Base-by-base conservation (phyloP, 2,888 invertebrate species). In the Lissocephala sabroskyi region DNA sequence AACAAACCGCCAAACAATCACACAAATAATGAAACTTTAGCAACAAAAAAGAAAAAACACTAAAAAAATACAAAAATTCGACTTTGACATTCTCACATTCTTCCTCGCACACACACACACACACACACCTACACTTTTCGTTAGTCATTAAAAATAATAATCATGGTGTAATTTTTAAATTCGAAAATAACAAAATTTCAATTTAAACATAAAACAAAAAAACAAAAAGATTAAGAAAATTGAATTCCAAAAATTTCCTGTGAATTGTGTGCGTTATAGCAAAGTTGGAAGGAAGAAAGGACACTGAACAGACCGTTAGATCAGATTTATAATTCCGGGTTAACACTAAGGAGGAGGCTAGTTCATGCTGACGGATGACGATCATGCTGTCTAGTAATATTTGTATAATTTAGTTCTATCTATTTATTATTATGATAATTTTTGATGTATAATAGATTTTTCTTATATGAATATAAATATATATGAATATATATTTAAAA, bases 391-490 rank as follows among this genome's bases (percentile, higher is more conserved):
- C 71, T 77, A 77, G 78, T 62, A 71, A 77, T 67, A 68, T 75
- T 73, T 79, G 76, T 67, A 73, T 73, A 76, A 67, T 77, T 81
- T 81, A 79, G 79, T 80, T 79, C 65, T 79, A 81, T 79, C 65
- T 79, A 81, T 79, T 81, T 78, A 71, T 77, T 71, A 77, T 77
- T 71, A 71, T 77, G 54, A 74, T 80, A 64, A 76, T 80, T 80
- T 79, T 80, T 62, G 66, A 74, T 80, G 80, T 80, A 80, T 74
- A 73, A 80, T 81, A 80, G 80, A 80, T 80, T 80, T 75, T 80
- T 81, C 76, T 77, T 81, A 80, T 80, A 81, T 74, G 64, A 54
- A 58, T 19, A 60, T 35, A 59, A 44, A 60, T 55, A 67, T 64
- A 53, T 51, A 65, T 41, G 49, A 41, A 61, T 59, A 75, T 75